Evolutionary conservation across 2,797 vertebrate genomes (phyloP), one percentile per base, ranked within the genome.

Genomic region (Eutrigla gurnardus): DNA sequence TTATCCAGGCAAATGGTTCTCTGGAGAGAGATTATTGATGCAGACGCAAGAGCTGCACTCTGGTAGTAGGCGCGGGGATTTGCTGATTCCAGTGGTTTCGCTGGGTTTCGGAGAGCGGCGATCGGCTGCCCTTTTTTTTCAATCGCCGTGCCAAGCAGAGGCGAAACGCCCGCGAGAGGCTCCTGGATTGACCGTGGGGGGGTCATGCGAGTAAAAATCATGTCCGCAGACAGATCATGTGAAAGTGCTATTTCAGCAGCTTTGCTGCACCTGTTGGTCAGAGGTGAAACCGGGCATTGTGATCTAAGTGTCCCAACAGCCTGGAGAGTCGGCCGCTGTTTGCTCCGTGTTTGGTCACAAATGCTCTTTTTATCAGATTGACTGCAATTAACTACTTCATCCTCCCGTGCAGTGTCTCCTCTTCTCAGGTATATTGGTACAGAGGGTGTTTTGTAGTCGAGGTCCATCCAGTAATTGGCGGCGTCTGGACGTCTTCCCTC

Each of bases 1-100:
- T 93, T 93, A 94, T 92, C 90, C 90, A 91, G 86, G 83, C 84
- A 90, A 94, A 94, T 91, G 91, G 82, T 90, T 90, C 93, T 92
- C 88, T 80, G 77, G 88, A 90, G 93, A 73, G 86, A 89, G 84
- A 91, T 90, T 90, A 88, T 78, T 85, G 78, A 92, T 86, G 84
- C 90, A 89, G 70, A 78, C 88, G 82, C 64, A 66, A 80, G 86
- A 86, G 83, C 83, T 77, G 79, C 66, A 76, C 86, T 85, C 85
- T 77, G 36, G 80, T 75, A 88, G 82, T 68, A 71, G 88, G 81
- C 71, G 65, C 86, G 80, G 86, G 70, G 47, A 79, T 82, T 75
- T 65, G 68, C 60, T 42, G 18, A 70, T 79, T 77, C 61, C 17
- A 61, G 42, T 65, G 74, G 63, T 86, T 78, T 36, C 33, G 40